phyloP scores from a whole-genome alignment of 1,140 invertebrate genomes.

The Plectrocnemia conspersa region DNA sequence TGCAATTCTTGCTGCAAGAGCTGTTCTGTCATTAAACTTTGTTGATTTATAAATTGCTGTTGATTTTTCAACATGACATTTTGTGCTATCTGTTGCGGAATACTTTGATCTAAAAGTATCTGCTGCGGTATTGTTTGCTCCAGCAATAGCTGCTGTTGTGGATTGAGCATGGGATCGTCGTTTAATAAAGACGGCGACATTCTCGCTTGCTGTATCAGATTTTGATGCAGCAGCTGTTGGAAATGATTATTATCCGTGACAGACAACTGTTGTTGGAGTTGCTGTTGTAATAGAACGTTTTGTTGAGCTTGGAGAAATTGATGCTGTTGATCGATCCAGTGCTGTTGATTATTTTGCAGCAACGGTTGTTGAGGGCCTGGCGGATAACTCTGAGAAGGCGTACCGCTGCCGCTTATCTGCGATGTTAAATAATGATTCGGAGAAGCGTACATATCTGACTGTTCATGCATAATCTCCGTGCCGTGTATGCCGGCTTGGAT shows the following conservation, averaged over 20 bases:
- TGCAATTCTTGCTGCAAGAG: constrained; percentile 38
- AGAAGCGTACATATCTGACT: constrained; percentile 23
- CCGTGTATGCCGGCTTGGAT: constrained; percentile 34
- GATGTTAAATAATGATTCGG: constrained; percentile 21
- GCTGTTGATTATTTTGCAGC: constrained; percentile 43
- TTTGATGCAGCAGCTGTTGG: constrained; percentile 50
- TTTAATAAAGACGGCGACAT: constrained; percentile 43
- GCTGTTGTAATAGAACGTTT: constrained; percentile 47
- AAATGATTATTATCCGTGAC: constrained; percentile 45
- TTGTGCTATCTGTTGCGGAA: constrained; percentile 52
- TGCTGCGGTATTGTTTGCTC: constrained; percentile 27
- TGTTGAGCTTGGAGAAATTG: constrained; percentile 49
- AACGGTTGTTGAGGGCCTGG: constrained; percentile 35
- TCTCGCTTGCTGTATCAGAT: constrained; percentile 48
- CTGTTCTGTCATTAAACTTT: constrained; percentile 39
- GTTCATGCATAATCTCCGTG: constrained; percentile 29
- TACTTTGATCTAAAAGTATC: constrained; percentile 54
- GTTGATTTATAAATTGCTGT: constrained; percentile 40
- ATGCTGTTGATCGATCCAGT: constrained; percentile 47
- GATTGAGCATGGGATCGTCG: constrained; percentile 45
- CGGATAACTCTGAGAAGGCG: constrained; percentile 27
- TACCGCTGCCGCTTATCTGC: constrained; percentile 17
- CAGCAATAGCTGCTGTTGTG: constrained; percentile 40
- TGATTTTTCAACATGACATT: constrained; percentile 44
- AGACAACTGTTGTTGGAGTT: constrained; percentile 45